A percentile compares a stretch with the other conserved stretches of the same genome.
Conservation (phyloP, 2,797 vertebrate genomes). For the Jordanella pulchra region DNA sequence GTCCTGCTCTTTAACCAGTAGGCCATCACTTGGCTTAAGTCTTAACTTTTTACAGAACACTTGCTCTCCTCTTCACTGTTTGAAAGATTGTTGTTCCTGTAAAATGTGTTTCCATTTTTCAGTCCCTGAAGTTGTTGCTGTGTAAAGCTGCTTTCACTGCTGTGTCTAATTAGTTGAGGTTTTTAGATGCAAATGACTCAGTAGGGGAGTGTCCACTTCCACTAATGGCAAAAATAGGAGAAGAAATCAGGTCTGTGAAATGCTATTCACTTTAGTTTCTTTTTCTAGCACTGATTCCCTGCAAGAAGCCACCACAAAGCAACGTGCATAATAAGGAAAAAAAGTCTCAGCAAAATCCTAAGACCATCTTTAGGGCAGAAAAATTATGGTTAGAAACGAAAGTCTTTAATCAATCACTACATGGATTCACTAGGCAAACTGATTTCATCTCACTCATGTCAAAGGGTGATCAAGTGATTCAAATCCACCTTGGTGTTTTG, state of each 20-base stretch:
- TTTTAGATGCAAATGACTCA: slow-evolving; percentile 4
- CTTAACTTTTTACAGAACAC: not conserved
- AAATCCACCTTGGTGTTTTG: not conserved
- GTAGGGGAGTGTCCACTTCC: not conserved
- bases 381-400: not conserved
- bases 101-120: not conserved
- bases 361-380: not conserved
- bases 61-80: not conserved
- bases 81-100: not conserved
- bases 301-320: not conserved
- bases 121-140: not conserved
- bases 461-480: not conserved
- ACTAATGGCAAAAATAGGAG: not conserved
- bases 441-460: not conserved
- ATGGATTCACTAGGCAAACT: not conserved
- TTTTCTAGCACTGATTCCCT: not conserved
- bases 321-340: not conserved
- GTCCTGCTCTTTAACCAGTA: too few species aligned
- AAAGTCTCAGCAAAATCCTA: not conserved
- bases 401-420: too few species aligned
- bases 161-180: slow-evolving; percentile 7
- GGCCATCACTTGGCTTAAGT: not conserved
- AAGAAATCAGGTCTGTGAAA: not conserved
- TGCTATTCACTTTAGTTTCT: not conserved
- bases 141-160: not conserved